Conservation (phyloP, 2,888 invertebrate species). For the Exocentrus adspersus region DNA sequence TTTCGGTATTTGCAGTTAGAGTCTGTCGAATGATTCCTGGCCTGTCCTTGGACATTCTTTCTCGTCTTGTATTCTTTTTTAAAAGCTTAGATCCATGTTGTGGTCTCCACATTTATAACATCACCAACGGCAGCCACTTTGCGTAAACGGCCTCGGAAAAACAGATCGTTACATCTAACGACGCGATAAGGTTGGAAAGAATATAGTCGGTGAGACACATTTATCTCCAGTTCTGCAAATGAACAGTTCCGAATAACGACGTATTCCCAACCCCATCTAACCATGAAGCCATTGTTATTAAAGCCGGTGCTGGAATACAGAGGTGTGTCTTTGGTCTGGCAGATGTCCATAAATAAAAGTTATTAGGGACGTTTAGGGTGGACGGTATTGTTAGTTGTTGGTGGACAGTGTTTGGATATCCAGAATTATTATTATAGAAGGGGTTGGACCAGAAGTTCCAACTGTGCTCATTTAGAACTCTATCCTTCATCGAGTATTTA, state of each 20-base stretch:
- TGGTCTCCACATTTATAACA: conserved; percentile 32
- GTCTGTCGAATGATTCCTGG: no score
- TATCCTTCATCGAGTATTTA: no score
- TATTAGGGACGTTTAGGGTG: background rate
- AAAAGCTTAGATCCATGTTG: background rate
- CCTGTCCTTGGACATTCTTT: no score
- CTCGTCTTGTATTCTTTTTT: background rate
- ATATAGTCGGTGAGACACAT: conserved; percentile 49
- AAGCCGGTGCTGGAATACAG: background rate
- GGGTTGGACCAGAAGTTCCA: background rate
- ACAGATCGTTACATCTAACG: conserved; percentile 60
- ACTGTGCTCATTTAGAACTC: background rate
- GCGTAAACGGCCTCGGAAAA: conserved; percentile 59
- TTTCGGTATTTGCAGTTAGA: no score
- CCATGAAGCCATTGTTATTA: conserved; percentile 31
- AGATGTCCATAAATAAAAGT: background rate
- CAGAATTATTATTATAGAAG: background rate
- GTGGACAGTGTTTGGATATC: background rate
- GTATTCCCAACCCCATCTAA: conserved; percentile 26
- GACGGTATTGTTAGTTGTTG: background rate
- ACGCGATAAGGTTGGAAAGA: conserved; percentile 57
- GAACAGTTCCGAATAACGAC: conserved; percentile 44
- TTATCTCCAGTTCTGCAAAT: conserved; percentile 48
- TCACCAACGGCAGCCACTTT: conserved; percentile 43
- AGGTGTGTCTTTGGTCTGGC: background rate